Evolutionary conservation across 2,888 invertebrate genomes (phyloP).

Genomic region (Omphaloscelis lunosa): DNA sequence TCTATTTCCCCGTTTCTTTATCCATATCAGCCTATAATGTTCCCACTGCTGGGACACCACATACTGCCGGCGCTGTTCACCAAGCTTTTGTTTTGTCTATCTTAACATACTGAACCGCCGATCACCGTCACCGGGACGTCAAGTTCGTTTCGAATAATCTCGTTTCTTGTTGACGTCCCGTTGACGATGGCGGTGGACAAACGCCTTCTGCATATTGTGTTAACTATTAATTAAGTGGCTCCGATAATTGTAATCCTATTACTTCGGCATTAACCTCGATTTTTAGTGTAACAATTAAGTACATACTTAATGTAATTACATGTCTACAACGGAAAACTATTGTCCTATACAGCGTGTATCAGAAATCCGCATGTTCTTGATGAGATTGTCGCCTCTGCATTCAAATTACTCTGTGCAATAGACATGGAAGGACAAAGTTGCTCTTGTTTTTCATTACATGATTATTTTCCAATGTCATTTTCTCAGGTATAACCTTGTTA

Average conservation of each 20-base stretch:
- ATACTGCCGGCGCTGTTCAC: no score
- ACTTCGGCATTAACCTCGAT: slow-evolving; percentile 7
- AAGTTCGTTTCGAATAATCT: not conserved
- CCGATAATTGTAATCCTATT: slow-evolving; percentile 45
- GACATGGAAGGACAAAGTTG: not conserved
- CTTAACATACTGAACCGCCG: not conserved
- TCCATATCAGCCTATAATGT: no score
- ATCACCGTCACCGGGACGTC: not conserved
- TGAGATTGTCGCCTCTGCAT: not conserved
- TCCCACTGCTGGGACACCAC: no score
- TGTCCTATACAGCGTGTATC: not conserved
- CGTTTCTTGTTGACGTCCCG: not conserved
- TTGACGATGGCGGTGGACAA: not conserved
- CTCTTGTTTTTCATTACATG: not conserved
- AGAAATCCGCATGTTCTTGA: not conserved
- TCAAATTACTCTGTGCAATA: slow-evolving; percentile 8
- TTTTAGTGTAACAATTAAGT: slow-evolving; percentile 29
- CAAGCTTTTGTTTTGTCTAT: not conserved
- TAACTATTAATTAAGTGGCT: slow-evolving; percentile 17
- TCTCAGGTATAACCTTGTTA: slow-evolving; percentile 37
- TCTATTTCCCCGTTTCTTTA: no score
- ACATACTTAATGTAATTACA: slow-evolving; percentile 20
- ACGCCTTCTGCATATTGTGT: not conserved
- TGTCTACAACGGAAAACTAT: not conserved
- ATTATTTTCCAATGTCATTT: slow-evolving; percentile 8